Evolutionary conservation across 1,140 invertebrate genomes (phyloP).

Genomic region (Gryllus bimaculatus): DNA sequence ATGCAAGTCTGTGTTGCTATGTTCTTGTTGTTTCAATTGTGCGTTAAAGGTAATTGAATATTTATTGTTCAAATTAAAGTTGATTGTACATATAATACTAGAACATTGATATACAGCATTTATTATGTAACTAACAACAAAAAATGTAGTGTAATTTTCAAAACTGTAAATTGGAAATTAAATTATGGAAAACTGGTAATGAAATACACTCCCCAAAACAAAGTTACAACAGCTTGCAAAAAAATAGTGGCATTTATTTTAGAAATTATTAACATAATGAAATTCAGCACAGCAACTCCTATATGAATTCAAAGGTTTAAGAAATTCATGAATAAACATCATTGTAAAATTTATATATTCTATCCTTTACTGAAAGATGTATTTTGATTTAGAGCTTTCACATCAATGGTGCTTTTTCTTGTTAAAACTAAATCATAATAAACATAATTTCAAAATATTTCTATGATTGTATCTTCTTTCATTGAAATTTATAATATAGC

Average conservation of each 20-base stretch:
- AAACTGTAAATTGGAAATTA: no score
- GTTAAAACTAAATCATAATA: not conserved
- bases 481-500: no score
- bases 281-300: no score
- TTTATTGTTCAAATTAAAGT: not conserved
- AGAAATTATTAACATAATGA: no score
- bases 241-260: no score
- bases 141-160: not conserved
- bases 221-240: not conserved
- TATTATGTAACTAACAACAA: not conserved
- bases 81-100: not conserved
- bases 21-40: not conserved
- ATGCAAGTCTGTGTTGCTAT: not conserved
- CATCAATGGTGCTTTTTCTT: not conserved
- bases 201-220: not conserved
- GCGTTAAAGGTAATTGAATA: not conserved
- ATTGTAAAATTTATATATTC: not conserved
- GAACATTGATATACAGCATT: not conserved
- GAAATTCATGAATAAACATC: not conserved
- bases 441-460: not conserved
- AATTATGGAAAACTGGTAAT: not conserved
- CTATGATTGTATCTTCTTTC: not conserved
- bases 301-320: no score
- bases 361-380: not conserved
- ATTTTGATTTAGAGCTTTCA: not conserved